A percentile compares a stretch with the other conserved stretches of the same genome.
Evolutionary conservation across 2,113 vertebrate genomes (phyloP).

Genomic region (Cololabis saira): DNA sequence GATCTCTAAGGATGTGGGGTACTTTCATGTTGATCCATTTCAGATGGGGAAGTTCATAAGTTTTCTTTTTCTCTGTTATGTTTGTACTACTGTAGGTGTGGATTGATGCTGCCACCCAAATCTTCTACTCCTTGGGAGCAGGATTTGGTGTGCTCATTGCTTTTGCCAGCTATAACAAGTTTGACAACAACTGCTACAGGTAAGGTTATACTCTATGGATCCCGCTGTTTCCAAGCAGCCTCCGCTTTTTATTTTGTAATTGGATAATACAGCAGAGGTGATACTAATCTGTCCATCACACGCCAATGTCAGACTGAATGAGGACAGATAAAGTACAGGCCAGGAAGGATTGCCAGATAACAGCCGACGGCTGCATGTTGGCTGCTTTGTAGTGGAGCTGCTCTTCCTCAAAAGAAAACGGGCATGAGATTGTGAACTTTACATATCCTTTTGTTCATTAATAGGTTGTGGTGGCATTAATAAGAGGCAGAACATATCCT

Average conservation of each 20-base stretch:
- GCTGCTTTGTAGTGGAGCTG: conserved; percentile 22
- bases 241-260: conserved; percentile 25
- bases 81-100: conserved; percentile 85
- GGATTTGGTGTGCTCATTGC: conserved; percentile 98
- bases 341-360: conserved; percentile 38
- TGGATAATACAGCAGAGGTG: conserved; percentile 40
- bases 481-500: conserved; percentile 3
- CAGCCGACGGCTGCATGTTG: conserved; percentile 44
- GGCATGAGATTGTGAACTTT: conserved; percentile 13
- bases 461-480: conserved; percentile 17
- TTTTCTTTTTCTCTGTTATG: background rate
- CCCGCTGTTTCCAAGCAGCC: conserved; percentile 11
- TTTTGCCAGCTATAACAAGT: conserved; percentile 99
- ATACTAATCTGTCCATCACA: conserved; percentile 47
- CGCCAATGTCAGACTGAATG: conserved; percentile 29
- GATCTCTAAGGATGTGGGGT: background rate
- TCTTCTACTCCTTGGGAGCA: conserved; percentile 97
- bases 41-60: background rate
- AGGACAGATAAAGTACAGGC: conserved; percentile 50
- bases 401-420: conserved; percentile 32
- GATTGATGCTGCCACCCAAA: conserved; percentile 98
- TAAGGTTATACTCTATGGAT: conserved; percentile 66
- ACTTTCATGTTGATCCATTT: background rate
- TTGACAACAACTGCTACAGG: conserved; percentile 99
- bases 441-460: conserved; percentile 34